A percentile compares a stretch with the other conserved stretches of the same genome.
Conservation (phyloP, 2,113 vertebrate species). For the Copsychus sechellarum region DNA sequence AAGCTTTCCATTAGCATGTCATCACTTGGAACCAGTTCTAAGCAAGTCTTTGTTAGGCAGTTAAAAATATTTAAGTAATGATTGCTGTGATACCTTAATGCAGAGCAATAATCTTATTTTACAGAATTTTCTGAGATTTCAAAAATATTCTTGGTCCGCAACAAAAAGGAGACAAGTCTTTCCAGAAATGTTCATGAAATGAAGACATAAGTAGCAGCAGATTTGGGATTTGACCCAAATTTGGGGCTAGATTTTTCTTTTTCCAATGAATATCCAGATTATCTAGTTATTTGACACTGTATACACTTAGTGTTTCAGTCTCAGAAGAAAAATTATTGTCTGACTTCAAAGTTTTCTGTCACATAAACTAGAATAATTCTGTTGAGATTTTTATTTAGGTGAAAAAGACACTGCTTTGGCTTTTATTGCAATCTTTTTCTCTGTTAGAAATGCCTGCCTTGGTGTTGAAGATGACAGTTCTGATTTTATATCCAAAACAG, state of each 20-base stretch:
- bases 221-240: background rate
- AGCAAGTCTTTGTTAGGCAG: background rate
- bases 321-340: background rate
- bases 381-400: background rate
- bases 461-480: background rate
- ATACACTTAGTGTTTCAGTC: background rate
- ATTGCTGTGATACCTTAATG: background rate
- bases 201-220: background rate
- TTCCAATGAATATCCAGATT: background rate
- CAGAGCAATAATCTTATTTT: slow-evolving; percentile 15
- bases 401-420: background rate
- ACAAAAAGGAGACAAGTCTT: background rate
- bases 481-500: background rate
- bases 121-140: background rate
- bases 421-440: background rate
- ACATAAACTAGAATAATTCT: background rate
- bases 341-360: background rate
- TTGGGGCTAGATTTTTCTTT: background rate
- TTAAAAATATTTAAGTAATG: slow-evolving; percentile 5
- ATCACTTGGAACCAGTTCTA: slow-evolving; percentile 38
- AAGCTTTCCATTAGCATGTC: slow-evolving; percentile 39
- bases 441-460: background rate
- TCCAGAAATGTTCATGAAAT: background rate
- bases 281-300: background rate
- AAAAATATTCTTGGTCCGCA: background rate